Evolutionary conservation across 1,140 invertebrate species (phyloP).

Genomic region (Philopotamus ludificatus): DNA sequence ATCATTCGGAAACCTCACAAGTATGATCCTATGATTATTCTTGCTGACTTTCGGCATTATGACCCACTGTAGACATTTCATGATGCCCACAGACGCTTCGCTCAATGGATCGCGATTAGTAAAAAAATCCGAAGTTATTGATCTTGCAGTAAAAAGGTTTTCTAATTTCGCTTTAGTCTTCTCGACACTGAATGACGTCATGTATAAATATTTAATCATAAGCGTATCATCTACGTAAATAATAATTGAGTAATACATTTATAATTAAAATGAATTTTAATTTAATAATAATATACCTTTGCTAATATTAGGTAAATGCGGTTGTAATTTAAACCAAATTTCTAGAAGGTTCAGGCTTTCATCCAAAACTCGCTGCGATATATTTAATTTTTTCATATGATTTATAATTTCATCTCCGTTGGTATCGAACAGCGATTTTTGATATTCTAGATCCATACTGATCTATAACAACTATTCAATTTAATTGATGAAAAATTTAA

Average conservation of each 20-base stretch:
- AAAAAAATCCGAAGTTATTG: conserved; percentile 13
- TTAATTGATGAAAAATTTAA: background rate
- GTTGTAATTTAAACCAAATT: conserved; percentile 19
- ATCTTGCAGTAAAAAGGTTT: conserved; percentile 4
- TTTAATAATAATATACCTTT: background rate
- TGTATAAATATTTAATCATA: background rate
- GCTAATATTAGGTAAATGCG: conserved; percentile 7
- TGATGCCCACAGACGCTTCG: too few species aligned
- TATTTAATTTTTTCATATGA: background rate
- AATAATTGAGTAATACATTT: background rate
- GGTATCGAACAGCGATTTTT: background rate
- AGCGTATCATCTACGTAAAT: background rate
- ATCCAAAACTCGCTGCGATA: background rate
- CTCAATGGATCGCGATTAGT: background rate
- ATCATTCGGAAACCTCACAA: background rate
- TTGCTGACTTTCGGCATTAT: background rate
- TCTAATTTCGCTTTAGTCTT: conserved; percentile 18
- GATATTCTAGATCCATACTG: conserved; percentile 13
- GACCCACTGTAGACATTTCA: background rate
- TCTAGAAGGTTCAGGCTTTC: conserved; percentile 5
- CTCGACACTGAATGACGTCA: conserved; percentile 8
- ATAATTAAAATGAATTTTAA: background rate
- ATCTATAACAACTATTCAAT: background rate
- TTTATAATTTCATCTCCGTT: background rate
- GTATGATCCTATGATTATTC: background rate